Percentiles rank a stretch among this genome's conserved stretches.
phyloP scores from a whole-genome alignment of 2,797 vertebrate species.

The Poliocrania exsul region DNA sequence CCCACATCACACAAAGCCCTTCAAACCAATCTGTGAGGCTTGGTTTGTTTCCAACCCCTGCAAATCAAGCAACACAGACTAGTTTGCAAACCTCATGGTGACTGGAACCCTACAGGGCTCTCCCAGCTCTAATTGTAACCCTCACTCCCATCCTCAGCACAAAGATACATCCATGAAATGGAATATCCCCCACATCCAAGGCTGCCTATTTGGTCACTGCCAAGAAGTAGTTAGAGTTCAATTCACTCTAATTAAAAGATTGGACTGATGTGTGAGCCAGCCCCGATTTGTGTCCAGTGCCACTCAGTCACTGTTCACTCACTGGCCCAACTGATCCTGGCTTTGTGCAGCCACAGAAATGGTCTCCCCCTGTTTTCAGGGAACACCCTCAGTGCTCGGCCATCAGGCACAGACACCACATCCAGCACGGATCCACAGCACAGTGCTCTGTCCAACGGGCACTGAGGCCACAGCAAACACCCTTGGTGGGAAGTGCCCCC shows the following conservation, averaged over 20 bases:
- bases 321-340: not conserved
- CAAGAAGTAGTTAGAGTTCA: conserved; percentile 43
- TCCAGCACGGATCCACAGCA: not conserved
- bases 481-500: accelerated
- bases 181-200: not conserved
- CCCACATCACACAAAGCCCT: not conserved
- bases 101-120: conserved; percentile 10
- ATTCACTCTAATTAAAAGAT: conserved; percentile 39
- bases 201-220: conserved; percentile 7
- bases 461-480: not conserved
- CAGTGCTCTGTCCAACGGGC: not conserved
- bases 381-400: accelerated
- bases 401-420: accelerated
- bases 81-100: conserved; percentile 18
- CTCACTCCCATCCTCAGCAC: not conserved
- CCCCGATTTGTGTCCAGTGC: conserved; percentile 20
- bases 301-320: not conserved
- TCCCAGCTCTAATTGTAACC: conserved; percentile 38
- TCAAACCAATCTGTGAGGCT: not conserved
- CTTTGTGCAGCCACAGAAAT: not conserved
- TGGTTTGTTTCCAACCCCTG: conserved; percentile 16
- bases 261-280: conserved; percentile 22
- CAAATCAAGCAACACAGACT: conserved; percentile 5
- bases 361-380: not conserved
- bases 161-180: conserved; percentile 3